Evolutionary conservation across 2,888 invertebrate genomes (phyloP).

Genomic region (Crematogaster levior): DNA sequence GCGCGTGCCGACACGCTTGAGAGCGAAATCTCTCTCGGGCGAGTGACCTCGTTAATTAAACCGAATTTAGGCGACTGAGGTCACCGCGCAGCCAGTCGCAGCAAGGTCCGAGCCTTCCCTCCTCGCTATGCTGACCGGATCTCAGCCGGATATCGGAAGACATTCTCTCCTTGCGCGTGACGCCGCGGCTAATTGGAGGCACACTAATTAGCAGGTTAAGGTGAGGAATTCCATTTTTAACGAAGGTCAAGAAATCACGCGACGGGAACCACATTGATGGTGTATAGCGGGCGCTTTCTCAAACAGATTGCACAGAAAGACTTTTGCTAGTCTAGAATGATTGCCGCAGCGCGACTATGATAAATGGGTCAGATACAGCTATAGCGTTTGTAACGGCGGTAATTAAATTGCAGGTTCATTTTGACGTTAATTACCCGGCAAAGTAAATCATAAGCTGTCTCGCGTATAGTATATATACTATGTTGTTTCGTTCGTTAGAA

Average conservation of each 20-base stretch:
- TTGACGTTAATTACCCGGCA: conserved; percentile 23
- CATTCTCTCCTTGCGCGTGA: conserved; percentile 61
- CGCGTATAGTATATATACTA: conserved; percentile 22
- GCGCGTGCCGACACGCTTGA: conserved; percentile 44
- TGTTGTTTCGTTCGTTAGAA: not conserved
- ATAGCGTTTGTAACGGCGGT: conserved; percentile 28
- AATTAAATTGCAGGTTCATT: conserved; percentile 18
- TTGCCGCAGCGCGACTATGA: conserved; percentile 28
- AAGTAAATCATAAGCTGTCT: conserved; percentile 19
- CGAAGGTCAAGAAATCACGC: conserved; percentile 66
- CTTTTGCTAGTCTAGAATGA: not conserved
- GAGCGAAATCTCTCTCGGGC: conserved; percentile 37
- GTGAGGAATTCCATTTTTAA: conserved; percentile 67
- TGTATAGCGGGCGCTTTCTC: conserved; percentile 19
- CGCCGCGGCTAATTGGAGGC: conserved; percentile 64
- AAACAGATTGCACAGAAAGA: conserved; percentile 28
- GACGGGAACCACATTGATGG: conserved; percentile 28
- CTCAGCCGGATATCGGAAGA: conserved; percentile 66
- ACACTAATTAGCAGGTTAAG: conserved; percentile 74
- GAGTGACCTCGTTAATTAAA: conserved; percentile 56
- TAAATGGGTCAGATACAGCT: conserved; percentile 40
- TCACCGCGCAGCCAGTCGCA: conserved; percentile 37
- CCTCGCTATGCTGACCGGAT: conserved; percentile 18
- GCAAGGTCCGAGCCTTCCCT: conserved; percentile 65
- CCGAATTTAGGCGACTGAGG: conserved; percentile 66